phyloP scores from a whole-genome alignment of 2,888 invertebrate genomes.

The Platycnemis pennipes region DNA sequence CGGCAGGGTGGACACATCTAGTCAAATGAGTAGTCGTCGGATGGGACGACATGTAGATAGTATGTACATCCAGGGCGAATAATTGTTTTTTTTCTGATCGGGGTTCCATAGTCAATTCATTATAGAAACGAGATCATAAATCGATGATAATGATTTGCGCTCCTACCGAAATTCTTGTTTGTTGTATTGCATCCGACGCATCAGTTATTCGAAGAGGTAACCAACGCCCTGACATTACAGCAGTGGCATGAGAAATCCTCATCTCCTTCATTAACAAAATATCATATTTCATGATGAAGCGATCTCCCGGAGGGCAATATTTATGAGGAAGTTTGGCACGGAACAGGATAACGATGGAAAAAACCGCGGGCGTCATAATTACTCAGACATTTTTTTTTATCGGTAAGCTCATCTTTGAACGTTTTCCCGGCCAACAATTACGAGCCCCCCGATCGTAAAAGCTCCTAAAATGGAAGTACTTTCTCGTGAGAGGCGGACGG shows the following conservation, averaged over 20 bases:
- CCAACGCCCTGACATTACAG: not conserved
- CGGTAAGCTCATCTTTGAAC: not conserved
- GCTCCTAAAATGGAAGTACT: not conserved
- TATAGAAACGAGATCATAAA: no score
- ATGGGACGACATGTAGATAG: no score
- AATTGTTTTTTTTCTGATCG: no score
- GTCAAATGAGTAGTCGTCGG: no score
- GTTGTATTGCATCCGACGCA: no score
- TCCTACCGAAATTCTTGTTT: no score
- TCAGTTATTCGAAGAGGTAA: no score
- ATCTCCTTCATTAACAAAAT: not conserved
- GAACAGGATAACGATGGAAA: not conserved
- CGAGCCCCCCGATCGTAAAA: not conserved
- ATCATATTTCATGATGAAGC: not conserved
- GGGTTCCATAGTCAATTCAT: no score
- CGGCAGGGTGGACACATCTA: no score
- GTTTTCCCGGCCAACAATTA: not conserved
- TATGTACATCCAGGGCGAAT: no score
- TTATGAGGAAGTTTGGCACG: not conserved
- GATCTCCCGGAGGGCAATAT: not conserved
- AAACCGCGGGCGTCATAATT: not conserved
- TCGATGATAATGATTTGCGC: no score
- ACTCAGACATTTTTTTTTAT: not conserved
- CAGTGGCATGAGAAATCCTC: not conserved
- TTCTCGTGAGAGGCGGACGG: not conserved